Evolutionary conservation across 2,888 invertebrate genomes (phyloP).

Genomic region (Heliconius charithonia): DNA sequence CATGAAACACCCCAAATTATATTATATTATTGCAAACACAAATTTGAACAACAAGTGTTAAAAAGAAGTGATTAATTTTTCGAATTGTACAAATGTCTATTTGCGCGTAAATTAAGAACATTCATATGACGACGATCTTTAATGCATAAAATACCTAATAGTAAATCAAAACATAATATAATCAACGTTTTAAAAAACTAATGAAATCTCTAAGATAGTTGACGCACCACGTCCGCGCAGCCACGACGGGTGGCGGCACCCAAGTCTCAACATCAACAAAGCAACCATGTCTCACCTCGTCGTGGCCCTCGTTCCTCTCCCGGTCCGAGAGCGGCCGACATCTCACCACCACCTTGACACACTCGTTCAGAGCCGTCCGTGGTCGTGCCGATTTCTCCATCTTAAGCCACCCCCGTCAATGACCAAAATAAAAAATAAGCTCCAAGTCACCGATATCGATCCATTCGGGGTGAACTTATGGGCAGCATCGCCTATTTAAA

Average conservation of each 20-base stretch:
- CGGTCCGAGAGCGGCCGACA: constrained; percentile 97
- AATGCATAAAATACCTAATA: neutral
- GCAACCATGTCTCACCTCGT: constrained; percentile 75
- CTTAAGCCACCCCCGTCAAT: constrained; percentile 61
- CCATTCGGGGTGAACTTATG: constrained; percentile 73
- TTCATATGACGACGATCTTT: neutral
- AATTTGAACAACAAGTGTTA: neutral
- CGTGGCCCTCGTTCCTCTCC: constrained; percentile 90
- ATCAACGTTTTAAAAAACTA: neutral
- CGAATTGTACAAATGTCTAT: neutral
- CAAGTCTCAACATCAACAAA: constrained; percentile 53
- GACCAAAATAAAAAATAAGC: constrained; percentile 63
- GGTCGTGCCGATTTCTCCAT: constrained; percentile 82
- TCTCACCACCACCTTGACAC: constrained; percentile 98
- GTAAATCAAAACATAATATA: neutral
- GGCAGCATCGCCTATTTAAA: constrained; percentile 74
- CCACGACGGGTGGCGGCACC: constrained; percentile 48
- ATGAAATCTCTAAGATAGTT: neutral
- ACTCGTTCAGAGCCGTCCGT: constrained; percentile 87
- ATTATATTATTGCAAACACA: constrained; percentile 6
- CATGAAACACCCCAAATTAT: constrained; percentile 21
- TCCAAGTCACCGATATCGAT: constrained; percentile 80
- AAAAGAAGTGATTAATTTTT: neutral
- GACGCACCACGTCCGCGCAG: constrained; percentile 57
- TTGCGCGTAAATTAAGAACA: neutral